Percentiles rank a stretch among this genome's conserved stretches.
Conservation (phyloP, 2,113 vertebrate species). For the Capricornis sumatraensis region DNA sequence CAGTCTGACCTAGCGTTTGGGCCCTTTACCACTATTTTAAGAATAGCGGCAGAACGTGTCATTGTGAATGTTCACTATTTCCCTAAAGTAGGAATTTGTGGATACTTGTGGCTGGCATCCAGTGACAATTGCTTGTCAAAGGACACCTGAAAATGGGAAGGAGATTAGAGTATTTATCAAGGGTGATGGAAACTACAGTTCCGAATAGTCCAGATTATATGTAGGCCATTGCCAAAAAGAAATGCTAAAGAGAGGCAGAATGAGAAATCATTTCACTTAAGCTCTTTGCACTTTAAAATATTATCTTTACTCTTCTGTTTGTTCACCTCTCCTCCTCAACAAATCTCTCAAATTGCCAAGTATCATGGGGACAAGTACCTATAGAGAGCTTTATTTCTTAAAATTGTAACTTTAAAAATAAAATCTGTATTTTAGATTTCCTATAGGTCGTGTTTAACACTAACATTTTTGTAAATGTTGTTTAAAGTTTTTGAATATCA, state of each 20-base stretch:
- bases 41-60: neutral
- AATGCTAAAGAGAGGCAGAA: neutral
- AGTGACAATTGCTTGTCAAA: neutral
- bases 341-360: neutral
- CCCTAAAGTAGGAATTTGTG: neutral
- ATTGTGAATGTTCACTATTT: neutral
- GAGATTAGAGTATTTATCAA: neutral
- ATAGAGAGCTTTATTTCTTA: neutral
- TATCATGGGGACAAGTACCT: neutral
- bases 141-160: neutral
- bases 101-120: neutral
- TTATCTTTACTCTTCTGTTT: neutral
- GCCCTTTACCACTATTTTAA: neutral
- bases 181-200: neutral
- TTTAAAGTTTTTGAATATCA: slow-evolving; percentile 38
- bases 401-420: neutral
- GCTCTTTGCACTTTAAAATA: neutral
- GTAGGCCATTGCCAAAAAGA: neutral
- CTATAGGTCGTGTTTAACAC: neutral
- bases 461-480: neutral
- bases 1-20: neutral
- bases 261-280: neutral
- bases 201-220: neutral
- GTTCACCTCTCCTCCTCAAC: neutral
- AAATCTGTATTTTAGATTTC: neutral